A percentile compares a stretch with the other conserved stretches of the same genome.
Evolutionary conservation across 2,797 vertebrate genomes (phyloP).

Genomic region (Sebastes miniatus): DNA sequence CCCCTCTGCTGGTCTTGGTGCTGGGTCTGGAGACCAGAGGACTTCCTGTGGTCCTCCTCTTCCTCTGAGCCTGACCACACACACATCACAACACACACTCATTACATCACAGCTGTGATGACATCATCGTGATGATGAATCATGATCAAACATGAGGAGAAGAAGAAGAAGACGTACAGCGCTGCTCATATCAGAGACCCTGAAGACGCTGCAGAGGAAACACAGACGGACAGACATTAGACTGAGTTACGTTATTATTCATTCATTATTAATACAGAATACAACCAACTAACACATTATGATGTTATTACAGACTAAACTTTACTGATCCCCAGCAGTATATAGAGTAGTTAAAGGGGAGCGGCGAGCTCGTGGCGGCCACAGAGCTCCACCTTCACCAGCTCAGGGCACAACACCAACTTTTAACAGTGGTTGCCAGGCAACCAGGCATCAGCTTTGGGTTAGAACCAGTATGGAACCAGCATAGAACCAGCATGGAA

Average conservation of each 20-base stretch:
- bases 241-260: background rate
- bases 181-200: conserved; percentile 59
- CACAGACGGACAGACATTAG: background rate
- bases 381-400: too few species aligned
- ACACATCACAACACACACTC: background rate
- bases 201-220: background rate
- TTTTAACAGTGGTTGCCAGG: too few species aligned
- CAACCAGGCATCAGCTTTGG: too few species aligned
- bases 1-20: conserved; percentile 39
- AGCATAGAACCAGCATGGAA: too few species aligned
- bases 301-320: too few species aligned
- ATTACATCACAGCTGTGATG: background rate
- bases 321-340: too few species aligned
- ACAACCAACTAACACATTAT: too few species aligned
- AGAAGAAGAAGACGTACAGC: conserved; percentile 49
- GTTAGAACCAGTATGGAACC: too few species aligned
- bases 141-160: background rate
- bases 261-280: too few species aligned
- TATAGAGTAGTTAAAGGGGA: too few species aligned
- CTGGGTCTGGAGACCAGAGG: conserved; percentile 34
- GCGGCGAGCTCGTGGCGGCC: too few species aligned
- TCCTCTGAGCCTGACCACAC: conserved; percentile 57
- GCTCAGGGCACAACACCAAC: too few species aligned
- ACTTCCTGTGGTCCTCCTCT: conserved; percentile 49
- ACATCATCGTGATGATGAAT: background rate